Conservation (phyloP, 2,888 invertebrate species). For the Trichogramma evanescens region DNA sequence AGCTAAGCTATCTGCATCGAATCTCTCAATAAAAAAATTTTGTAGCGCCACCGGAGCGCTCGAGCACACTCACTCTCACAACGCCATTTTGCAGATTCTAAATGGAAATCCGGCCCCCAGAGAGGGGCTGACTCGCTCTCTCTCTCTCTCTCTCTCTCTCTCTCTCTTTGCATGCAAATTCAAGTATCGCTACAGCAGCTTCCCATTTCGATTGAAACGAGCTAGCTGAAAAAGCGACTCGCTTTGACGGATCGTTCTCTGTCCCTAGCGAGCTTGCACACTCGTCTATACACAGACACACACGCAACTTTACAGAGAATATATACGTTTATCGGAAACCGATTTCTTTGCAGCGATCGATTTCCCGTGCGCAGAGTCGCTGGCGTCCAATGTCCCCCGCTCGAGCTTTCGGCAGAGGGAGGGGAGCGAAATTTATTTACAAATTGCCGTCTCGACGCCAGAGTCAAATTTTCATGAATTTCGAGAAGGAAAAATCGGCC, state of each 20-base stretch:
- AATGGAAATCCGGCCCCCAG: slow-evolving; percentile 44
- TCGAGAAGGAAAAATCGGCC: no score
- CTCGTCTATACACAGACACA: slow-evolving; percentile 2
- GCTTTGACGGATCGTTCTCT: slow-evolving; percentile 38
- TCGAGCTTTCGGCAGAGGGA: slow-evolving; percentile 10
- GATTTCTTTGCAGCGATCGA: slow-evolving; percentile 5
- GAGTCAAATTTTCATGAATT: not conserved
- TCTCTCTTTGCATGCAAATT: slow-evolving; percentile 48
- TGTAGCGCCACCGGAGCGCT: slow-evolving; percentile 42
- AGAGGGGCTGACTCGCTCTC: slow-evolving; percentile 21
- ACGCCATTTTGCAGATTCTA: slow-evolving; percentile 48
- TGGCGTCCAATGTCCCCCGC: slow-evolving; percentile 1
- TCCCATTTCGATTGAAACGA: no score
- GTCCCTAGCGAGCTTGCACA: not conserved
- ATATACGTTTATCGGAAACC: not conserved
- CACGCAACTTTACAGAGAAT: slow-evolving; percentile 12
- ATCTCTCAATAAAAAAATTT: slow-evolving; percentile 49
- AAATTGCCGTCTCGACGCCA: not conserved
- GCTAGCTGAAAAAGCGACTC: slow-evolving; percentile 11
- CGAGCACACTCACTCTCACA: slow-evolving; percentile 35
- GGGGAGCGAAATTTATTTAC: not conserved
- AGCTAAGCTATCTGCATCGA: slow-evolving; percentile 32
- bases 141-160: not conserved
- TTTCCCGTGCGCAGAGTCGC: slow-evolving; percentile 14
- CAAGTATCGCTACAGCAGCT: slow-evolving; percentile 39